These are phyloP conservation scores for Heterocephalus glaber DNA, from an alignment of 2,113 vertebrate genomes.

Conservation along the genomic window DNA sequence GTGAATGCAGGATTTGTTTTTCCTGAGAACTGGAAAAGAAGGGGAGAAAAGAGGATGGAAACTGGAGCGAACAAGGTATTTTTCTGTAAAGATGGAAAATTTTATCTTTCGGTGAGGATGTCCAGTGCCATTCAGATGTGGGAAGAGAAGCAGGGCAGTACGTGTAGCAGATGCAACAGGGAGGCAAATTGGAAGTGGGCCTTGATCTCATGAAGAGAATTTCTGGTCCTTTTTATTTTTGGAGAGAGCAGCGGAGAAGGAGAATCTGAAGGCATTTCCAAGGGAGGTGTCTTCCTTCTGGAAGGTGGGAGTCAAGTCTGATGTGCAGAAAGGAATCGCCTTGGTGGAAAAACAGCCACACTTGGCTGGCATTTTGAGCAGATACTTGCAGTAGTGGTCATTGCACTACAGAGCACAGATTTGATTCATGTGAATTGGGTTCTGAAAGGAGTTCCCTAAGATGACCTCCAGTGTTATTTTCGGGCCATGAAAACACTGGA, in stretches of 20 bases:
- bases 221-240: neutral
- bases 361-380: neutral
- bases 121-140: neutral
- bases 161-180: rapidly evolving
- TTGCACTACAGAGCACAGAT: neutral
- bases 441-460: neutral
- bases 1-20: neutral
- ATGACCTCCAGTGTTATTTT: neutral
- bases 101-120: neutral
- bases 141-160: neutral
- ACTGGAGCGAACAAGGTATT: neutral
- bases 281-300: neutral
- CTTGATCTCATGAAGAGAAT: neutral
- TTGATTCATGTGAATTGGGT: neutral
- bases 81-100: neutral
- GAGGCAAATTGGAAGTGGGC: neutral
- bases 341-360: neutral
- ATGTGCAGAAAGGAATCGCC: neutral
- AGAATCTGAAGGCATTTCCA: neutral
- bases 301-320: neutral
- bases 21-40: neutral
- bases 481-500: neutral
- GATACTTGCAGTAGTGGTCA: neutral
- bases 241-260: neutral
- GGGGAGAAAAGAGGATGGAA: neutral